These are phyloP conservation scores for Leptobrachium ailaonicum DNA, from an alignment of 2,113 vertebrate genomes.

Conservation along the genomic window DNA sequence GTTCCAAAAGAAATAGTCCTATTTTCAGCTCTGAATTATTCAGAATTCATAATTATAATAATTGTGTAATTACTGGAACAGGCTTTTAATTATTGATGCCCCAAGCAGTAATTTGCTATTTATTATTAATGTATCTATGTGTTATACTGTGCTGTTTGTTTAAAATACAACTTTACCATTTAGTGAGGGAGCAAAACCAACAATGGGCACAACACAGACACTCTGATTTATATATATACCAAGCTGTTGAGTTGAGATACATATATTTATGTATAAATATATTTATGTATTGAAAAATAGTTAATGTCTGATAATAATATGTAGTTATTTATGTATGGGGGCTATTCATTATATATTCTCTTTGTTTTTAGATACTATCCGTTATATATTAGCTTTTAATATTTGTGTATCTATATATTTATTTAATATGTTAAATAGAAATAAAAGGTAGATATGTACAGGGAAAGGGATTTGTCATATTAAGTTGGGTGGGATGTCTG, in stretches of 20 bases:
- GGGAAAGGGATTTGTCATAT: too few species aligned
- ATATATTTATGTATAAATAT: too few species aligned
- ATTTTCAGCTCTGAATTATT: slow-evolving; percentile 84
- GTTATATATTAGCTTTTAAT: not conserved
- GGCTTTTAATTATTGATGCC: slow-evolving; percentile 91
- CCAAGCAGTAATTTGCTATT: slow-evolving; percentile 76
- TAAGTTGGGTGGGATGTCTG: too few species aligned
- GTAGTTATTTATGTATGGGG: too few species aligned
- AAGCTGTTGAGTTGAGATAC: too few species aligned
- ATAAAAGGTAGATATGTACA: too few species aligned
- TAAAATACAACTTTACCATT: slow-evolving; percentile 41
- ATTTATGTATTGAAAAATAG: too few species aligned
- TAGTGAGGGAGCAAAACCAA: too few species aligned
- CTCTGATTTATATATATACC: too few species aligned
- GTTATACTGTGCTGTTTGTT: slow-evolving; percentile 79
- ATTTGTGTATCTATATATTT: slow-evolving; percentile 9
- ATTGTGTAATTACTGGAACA: slow-evolving; percentile 92
- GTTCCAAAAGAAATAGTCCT: slow-evolving; percentile 53
- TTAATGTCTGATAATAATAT: too few species aligned
- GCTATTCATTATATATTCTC: too few species aligned
- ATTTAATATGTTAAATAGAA: not conserved
- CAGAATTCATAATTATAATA: slow-evolving; percentile 89
- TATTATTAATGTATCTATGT: slow-evolving; percentile 84
- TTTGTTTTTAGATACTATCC: not conserved
- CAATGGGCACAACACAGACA: too few species aligned